Base-by-base conservation (phyloP, 2,797 vertebrate genomes). In the Pseudomugil tenellus region DNA sequence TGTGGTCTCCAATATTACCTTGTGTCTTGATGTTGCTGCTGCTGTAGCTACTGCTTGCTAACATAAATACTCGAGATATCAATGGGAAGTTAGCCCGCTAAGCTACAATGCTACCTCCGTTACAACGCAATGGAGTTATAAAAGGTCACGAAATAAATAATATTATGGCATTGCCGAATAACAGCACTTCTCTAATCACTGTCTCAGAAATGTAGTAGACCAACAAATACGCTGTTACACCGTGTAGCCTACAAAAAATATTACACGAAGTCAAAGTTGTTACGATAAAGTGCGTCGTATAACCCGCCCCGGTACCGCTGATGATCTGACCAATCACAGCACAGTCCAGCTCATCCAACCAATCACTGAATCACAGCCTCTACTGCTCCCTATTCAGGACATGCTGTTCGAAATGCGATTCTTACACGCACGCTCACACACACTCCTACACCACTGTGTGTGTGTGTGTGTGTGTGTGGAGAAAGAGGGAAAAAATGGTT, bases 281-380 rank as follows among this genome's bases (percentile, higher is more conserved):
- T 31, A 43, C 4, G 0, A 21, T 2, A 7, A 26, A 49, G 7
- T 3, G 8, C 25, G 13, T 51, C 41, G 19, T 25, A 56, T 7
- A 6, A 9, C 56, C 74, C 61, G 63, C 76, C 58, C 16, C 25
- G 6, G 11, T 4, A 21, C 39, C 0, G 2, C 46, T 31, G 43
- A 16, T 2, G 13, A 26, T 31, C 23, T 46, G 64, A 63, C 89
- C 87, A 87, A 89, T 87, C 69, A 74, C 0, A 75, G 14, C 32
- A 12, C 49, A 10, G 26, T 43, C 32, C 49, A 7, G 14, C 16
- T 1, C 0, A 1, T 2, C 12, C 0, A 35, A 58, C 84, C 88
- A 90, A 87, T 87, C 79, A 79, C 0, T n/a, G 35, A 13, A 6
- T 31, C 55, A 19, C n/a, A 2, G 54, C 5, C 10, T 51, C 37